Percentiles rank a stretch among this genome's conserved stretches.
Evolutionary conservation across 2,888 invertebrate genomes (phyloP).

Genomic region (Drosophila subquinaria): DNA sequence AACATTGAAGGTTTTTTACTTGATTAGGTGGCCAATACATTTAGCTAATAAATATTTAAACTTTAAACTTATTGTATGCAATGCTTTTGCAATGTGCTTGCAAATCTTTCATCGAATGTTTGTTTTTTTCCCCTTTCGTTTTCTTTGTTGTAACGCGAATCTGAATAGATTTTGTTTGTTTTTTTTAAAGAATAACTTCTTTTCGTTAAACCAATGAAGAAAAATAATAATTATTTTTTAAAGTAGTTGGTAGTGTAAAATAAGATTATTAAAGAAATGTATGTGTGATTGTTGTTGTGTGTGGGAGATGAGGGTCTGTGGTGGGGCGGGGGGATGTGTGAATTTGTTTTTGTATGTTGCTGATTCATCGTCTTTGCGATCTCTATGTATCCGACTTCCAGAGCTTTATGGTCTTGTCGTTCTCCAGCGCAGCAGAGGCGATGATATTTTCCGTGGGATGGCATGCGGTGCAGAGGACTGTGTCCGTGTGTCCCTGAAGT

Average conservation of each 20-base stretch:
- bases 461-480: slow-evolving; percentile 98
- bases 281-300: slow-evolving; percentile 22
- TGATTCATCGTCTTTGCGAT: background rate
- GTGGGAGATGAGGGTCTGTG: slow-evolving; percentile 3
- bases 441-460: slow-evolving; percentile 99
- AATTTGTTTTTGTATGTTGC: background rate
- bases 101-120: slow-evolving; percentile 44
- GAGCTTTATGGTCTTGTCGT: slow-evolving; percentile 99
- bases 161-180: slow-evolving; percentile 6
- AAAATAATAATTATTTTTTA: slow-evolving; percentile 39
- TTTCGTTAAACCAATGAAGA: slow-evolving; percentile 15
- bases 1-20: slow-evolving; percentile 18
- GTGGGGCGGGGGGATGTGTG: slow-evolving; percentile 7
- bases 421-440: slow-evolving; percentile 99
- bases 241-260: slow-evolving; percentile 45
- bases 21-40: slow-evolving; percentile 44
- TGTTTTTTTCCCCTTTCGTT: slow-evolving; percentile 5
- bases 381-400: slow-evolving; percentile 98
- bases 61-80: slow-evolving; percentile 14
- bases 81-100: slow-evolving; percentile 10
- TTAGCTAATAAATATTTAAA: slow-evolving; percentile 59
- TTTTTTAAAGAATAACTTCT: slow-evolving; percentile 19
- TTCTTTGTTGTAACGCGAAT: slow-evolving; percentile 2
- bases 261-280: slow-evolving; percentile 56
- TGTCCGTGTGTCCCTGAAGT: slow-evolving; percentile 98